A percentile compares a stretch with the other conserved stretches of the same genome.
Evolutionary conservation across 1,140 invertebrate genomes (phyloP).

Genomic region (Cherax destructor): DNA sequence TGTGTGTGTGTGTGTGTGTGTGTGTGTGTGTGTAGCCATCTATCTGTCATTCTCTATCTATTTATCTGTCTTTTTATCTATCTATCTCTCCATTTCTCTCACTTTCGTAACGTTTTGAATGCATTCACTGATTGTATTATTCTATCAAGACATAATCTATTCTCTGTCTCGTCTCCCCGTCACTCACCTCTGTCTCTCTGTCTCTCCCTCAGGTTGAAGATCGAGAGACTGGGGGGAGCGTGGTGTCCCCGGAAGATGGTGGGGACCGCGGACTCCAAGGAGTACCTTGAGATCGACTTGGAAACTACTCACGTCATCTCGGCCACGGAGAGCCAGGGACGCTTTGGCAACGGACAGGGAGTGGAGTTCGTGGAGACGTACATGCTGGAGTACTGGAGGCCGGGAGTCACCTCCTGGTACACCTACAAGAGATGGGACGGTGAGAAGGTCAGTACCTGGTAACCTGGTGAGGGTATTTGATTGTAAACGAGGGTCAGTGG

Average conservation of each 20-base stretch:
- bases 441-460: constrained; percentile 77
- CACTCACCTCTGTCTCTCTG: not conserved
- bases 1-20: too few species aligned
- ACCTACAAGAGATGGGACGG: constrained; percentile 81
- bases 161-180: not conserved
- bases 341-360: constrained; percentile 86
- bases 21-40: too few species aligned
- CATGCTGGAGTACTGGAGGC: constrained; percentile 84
- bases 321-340: constrained; percentile 86
- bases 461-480: too few species aligned
- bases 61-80: too few species aligned
- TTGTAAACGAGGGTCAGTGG: too few species aligned
- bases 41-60: too few species aligned
- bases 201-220: constrained; percentile 80
- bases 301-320: constrained; percentile 81
- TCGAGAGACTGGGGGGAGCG: constrained; percentile 85
- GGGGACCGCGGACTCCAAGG: constrained; percentile 79
- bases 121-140: too few species aligned
- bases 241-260: constrained; percentile 88
- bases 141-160: too few species aligned
- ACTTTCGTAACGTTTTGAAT: too few species aligned
- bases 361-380: constrained; percentile 86
- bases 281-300: constrained; percentile 89
- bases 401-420: constrained; percentile 80
- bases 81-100: too few species aligned